A percentile compares a stretch with the other conserved stretches of the same genome.
Evolutionary conservation across 2,113 vertebrate genomes (phyloP).

Genomic region (human (Homo sapiens)): DNA sequence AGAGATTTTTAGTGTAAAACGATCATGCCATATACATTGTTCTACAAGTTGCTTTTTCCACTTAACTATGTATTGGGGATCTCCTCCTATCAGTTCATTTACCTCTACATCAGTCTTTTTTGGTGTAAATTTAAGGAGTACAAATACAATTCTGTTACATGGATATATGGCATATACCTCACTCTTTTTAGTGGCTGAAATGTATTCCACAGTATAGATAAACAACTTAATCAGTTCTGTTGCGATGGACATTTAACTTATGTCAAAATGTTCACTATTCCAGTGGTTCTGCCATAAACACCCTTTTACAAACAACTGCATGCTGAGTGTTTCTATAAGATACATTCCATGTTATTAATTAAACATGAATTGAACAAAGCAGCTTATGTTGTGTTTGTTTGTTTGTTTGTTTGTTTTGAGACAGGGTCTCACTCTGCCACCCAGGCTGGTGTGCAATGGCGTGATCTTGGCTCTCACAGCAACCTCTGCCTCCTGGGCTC

Average conservation of each 20-base stretch:
- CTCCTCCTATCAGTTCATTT: background rate
- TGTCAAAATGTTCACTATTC: background rate
- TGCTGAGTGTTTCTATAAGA: background rate
- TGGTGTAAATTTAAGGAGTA: too few species aligned
- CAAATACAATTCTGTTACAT: too few species aligned
- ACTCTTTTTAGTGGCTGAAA: background rate
- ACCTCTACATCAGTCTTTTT: background rate
- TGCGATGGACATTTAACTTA: background rate
- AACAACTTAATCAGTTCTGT: background rate
- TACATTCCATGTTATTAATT: background rate
- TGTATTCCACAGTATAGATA: background rate
- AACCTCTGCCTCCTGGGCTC: too few species aligned
- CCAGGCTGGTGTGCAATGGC: too few species aligned
- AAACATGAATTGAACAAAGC: background rate
- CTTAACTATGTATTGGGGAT: background rate
- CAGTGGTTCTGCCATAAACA: background rate
- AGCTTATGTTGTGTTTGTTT: too few species aligned
- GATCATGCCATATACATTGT: fast-evolving
- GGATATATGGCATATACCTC: background rate
- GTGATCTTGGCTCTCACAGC: too few species aligned
- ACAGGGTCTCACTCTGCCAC: too few species aligned
- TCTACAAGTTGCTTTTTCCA: background rate
- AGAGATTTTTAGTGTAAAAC: background rate
- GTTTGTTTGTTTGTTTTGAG: too few species aligned
- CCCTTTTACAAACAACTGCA: background rate